A percentile compares a stretch with the other conserved stretches of the same genome.
phyloP scores from a whole-genome alignment of 2,113 vertebrate genomes.

The Pithys albifrons region DNA sequence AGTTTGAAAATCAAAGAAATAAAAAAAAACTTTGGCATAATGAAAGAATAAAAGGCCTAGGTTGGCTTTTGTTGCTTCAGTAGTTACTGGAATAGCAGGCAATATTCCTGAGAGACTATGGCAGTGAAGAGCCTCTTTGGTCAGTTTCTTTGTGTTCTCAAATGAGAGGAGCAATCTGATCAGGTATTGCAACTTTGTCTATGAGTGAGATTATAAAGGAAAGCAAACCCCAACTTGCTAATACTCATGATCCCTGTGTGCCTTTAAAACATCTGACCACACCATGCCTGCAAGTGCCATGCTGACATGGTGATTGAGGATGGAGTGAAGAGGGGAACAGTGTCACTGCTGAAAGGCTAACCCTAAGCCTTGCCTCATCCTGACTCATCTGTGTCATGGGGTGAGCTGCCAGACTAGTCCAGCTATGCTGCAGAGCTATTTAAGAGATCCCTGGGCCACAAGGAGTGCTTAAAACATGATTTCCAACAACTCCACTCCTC shows the following conservation, averaged over 20 bases:
- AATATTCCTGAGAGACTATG: neutral
- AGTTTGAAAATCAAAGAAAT: neutral
- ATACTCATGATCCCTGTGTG: no score
- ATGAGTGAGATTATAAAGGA: neutral
- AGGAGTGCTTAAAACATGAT: neutral
- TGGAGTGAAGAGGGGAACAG: rapidly evolving
- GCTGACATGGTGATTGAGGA: rapidly evolving
- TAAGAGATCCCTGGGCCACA: neutral
- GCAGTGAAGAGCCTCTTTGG: neutral
- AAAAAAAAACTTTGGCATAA: neutral
- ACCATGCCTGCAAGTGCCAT: neutral
- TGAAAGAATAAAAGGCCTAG: neutral
- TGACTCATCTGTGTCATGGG: rapidly evolving
- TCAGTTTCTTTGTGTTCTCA: neutral
- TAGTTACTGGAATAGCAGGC: neutral
- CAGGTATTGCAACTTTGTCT: neutral
- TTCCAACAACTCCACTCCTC: neutral
- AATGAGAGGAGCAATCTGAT: neutral
- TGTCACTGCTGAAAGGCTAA: neutral
- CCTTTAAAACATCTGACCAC: neutral
- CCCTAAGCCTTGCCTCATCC: neutral
- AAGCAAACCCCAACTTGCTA: neutral
- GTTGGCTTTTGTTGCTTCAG: neutral
- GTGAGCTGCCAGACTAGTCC: neutral
- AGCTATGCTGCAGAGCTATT: neutral